These are phyloP conservation scores for Drosophila tani DNA, from an alignment of 1,140 invertebrate genomes.

Conservation along the genomic window DNA sequence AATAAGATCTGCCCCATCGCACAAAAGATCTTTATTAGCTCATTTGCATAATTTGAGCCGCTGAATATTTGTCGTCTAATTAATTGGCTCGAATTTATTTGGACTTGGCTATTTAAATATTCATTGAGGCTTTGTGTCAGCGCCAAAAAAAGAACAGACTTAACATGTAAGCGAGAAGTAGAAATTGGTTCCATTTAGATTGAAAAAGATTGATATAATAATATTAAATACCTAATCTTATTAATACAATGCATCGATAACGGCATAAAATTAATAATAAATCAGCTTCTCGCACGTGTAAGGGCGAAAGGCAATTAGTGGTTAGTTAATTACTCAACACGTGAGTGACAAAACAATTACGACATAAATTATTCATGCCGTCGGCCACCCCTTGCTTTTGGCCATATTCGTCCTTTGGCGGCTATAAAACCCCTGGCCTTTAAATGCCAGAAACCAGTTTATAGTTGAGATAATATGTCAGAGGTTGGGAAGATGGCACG, in stretches of 20 bases:
- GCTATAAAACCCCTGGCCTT: constrained; percentile 33
- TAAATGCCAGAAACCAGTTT: constrained; percentile 20
- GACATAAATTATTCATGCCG: constrained; percentile 26
- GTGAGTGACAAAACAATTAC: constrained; percentile 33
- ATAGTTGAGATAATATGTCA: constrained; percentile 11
- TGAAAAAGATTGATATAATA: background rate
- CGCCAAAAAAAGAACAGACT: background rate
- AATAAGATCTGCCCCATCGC: constrained; percentile 48
- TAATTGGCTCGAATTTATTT: constrained; percentile 76
- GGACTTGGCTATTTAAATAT: constrained; percentile 56
- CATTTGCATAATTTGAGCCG: constrained; percentile 71
- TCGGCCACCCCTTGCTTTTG: background rate
- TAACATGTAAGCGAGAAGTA: constrained; percentile 11
- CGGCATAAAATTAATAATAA: constrained; percentile 14
- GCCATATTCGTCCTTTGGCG: background rate
- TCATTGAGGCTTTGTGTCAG: constrained; percentile 53
- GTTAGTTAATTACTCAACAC: constrained; percentile 12
- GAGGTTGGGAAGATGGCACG: background rate
- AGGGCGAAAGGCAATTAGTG: background rate
- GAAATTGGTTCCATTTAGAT: background rate
- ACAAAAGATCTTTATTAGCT: constrained; percentile 69
- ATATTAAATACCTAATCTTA: background rate
- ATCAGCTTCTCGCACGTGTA: constrained; percentile 2
- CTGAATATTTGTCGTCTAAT: constrained; percentile 59
- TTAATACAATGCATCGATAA: background rate